A percentile compares a stretch with the other conserved stretches of the same genome.
Conservation (phyloP, 2,797 vertebrate genomes). For the Sorex maritimensis region DNA sequence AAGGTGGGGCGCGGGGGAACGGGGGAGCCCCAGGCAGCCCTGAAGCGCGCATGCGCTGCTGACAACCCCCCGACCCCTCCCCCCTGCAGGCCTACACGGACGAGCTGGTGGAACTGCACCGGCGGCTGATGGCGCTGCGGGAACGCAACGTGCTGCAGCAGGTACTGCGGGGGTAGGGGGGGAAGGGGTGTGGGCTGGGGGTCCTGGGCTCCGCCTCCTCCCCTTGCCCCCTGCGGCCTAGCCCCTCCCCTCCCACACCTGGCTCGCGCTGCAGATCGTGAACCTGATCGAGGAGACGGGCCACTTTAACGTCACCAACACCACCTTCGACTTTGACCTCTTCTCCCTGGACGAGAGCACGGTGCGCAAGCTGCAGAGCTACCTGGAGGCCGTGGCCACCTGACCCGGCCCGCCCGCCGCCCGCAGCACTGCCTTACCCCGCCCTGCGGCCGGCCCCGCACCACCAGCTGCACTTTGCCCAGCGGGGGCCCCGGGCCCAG, state of each 20-base stretch:
- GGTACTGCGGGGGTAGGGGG: slow-evolving; percentile 88
- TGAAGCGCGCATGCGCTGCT: too few relatives aligned
- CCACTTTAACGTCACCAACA: slow-evolving; percentile 99
- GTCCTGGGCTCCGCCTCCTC: neutral
- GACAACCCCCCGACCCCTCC: fast-evolving
- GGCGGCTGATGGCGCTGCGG: slow-evolving; percentile 97
- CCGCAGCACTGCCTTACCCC: slow-evolving; percentile 91
- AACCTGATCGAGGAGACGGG: slow-evolving; percentile 99
- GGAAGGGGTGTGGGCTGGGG: too few relatives aligned
- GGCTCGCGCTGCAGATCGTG: slow-evolving; percentile 93
- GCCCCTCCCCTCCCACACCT: too few relatives aligned
- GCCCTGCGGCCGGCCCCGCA: slow-evolving; percentile 86
- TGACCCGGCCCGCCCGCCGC: slow-evolving; percentile 90
- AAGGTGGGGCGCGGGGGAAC: slow-evolving; percentile 91
- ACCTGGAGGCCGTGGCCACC: slow-evolving; percentile 98
- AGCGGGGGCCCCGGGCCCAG: slow-evolving; percentile 81
- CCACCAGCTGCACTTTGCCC: slow-evolving; percentile 89
- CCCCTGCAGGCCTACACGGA: slow-evolving; percentile 96
- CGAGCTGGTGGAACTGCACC: slow-evolving; percentile 96
- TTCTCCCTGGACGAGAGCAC: slow-evolving; percentile 99
- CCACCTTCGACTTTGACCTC: slow-evolving; percentile 99
- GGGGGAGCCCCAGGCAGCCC: neutral
- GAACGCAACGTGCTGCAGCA: slow-evolving; percentile 98
- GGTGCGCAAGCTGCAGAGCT: slow-evolving; percentile 99
- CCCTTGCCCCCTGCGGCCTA: neutral